phyloP scores from a whole-genome alignment of 2,113 vertebrate genomes.

The Camarhynchus parvulus region DNA sequence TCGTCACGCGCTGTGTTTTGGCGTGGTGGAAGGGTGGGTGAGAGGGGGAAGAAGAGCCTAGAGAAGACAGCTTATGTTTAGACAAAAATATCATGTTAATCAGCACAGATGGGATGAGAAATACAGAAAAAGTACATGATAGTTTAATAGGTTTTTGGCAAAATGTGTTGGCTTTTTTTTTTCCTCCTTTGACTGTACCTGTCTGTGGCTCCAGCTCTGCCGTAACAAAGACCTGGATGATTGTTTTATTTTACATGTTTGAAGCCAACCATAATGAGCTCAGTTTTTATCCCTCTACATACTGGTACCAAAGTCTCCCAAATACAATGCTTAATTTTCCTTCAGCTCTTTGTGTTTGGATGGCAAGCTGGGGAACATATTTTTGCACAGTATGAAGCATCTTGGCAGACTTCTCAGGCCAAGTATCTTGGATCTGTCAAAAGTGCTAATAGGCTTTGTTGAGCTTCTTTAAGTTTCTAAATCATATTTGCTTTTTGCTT shows the following conservation, averaged over 20 bases:
- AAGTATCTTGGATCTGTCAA: conserved; percentile 86
- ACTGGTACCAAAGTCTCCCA: conserved; percentile 63
- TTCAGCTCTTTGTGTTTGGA: conserved; percentile 81
- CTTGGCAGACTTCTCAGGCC: conserved; percentile 84
- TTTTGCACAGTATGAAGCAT: conserved; percentile 83
- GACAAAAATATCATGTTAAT: conserved; percentile 86
- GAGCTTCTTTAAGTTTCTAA: conserved; percentile 80
- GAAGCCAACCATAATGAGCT: conserved; percentile 49
- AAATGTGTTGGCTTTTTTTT: conserved; percentile 63
- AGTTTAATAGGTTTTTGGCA: conserved; percentile 83
- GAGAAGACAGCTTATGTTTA: conserved; percentile 86
- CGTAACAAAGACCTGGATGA: conserved; percentile 24
- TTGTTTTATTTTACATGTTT: conserved; percentile 1
- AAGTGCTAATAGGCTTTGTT: conserved; percentile 85
- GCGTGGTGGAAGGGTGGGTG: conserved; percentile 72
- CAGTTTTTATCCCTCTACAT: conserved; percentile 27
- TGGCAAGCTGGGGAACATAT: conserved; percentile 85
- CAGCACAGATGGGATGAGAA: conserved; percentile 85
- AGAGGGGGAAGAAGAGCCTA: conserved; percentile 75
- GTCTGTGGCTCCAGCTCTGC: conserved; percentile 39
- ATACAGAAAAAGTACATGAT: conserved; percentile 81
- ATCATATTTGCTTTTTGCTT: conserved; percentile 82
- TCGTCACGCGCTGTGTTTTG: conserved; percentile 53
- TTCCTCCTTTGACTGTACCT: conserved; percentile 69
- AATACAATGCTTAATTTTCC: conserved; percentile 73